Base-by-base conservation (phyloP, 2,888 invertebrate genomes). In the Mimachlamys varia region DNA sequence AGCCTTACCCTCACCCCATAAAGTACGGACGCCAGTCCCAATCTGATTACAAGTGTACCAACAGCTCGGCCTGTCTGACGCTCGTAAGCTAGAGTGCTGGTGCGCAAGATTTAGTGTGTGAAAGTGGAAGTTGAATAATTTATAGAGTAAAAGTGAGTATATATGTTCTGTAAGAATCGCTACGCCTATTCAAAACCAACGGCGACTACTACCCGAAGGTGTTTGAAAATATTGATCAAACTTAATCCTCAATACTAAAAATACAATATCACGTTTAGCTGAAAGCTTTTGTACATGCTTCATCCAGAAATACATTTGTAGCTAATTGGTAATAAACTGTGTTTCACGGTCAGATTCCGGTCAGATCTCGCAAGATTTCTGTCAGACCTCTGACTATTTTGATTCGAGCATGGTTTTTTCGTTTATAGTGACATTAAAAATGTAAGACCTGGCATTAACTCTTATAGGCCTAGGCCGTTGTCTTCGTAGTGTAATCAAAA, bases 221-320 rank as follows among this genome's bases (percentile, higher is more conserved):
- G 76, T 76, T 76, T 76, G 76, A 33, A 33, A 76, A 7, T 76
- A 76, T 76, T 76, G 76, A 76, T 76, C 76, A 76, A 27, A 76
- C 0, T 76, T 33, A 7, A 76, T 22, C 33, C 76, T 76, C 27
- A 12, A 15, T 76, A 76, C 33, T 76, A 13, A 33, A 4, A 53
- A 76, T 33, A 76, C 76, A 76, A 33, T 33, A 12, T 33, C 76
- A 27, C 33, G 27, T 44, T 44, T 76, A 33, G 19, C 76, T 76
- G 33, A 27, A 76, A 27, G 13, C 58, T 58, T 10, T 2, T 0
- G 22, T 58, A 22, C 7, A 58, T 22, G 19, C 19, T 58, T 58
- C n/a, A 58, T 22, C 53, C 12, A 7, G 44, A 5, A 44, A 44
- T 44, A 7, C 44, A 44, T 53, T 7, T 53, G 53, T 44, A 53